Evolutionary conservation across 2,113 vertebrate genomes (phyloP).

Genomic region (Opisthocomus hoazin): DNA sequence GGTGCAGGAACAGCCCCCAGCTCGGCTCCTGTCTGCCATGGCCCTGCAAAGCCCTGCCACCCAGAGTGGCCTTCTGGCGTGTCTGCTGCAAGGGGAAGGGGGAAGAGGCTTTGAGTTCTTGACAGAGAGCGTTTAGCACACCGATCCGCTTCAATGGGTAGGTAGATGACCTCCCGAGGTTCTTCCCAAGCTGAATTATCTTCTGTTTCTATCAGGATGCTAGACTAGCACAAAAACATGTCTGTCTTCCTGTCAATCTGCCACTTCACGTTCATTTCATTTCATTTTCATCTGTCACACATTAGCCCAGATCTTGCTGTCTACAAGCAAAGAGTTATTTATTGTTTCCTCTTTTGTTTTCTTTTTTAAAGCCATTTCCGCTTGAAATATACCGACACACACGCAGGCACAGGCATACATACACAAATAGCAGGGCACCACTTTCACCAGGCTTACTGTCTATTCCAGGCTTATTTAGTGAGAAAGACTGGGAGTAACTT

Average conservation of each 20-base stretch:
- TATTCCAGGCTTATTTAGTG: neutral
- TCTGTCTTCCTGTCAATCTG: conserved; percentile 46
- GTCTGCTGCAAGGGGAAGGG: neutral
- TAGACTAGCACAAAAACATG: conserved; percentile 4
- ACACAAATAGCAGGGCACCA: neutral
- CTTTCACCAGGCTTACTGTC: neutral
- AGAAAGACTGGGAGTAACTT: neutral
- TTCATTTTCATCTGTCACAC: neutral
- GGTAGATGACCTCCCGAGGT: neutral
- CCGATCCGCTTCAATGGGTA: neutral
- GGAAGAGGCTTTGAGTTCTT: accelerated
- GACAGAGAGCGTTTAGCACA: neutral
- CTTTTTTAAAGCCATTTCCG: neutral
- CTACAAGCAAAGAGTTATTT: neutral
- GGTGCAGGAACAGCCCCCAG: accelerated
- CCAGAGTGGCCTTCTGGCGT: accelerated
- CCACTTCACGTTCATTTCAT: neutral
- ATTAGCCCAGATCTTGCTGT: neutral
- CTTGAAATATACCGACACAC: neutral
- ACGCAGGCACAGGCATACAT: neutral
- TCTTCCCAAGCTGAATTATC: neutral
- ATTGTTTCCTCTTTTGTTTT: neutral
- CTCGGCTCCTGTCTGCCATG: neutral
- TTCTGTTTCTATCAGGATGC: neutral
- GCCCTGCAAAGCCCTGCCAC: neutral